Base-by-base conservation (phyloP, 2,113 vertebrate genomes). In the Brachypodius melanocephalos region DNA sequence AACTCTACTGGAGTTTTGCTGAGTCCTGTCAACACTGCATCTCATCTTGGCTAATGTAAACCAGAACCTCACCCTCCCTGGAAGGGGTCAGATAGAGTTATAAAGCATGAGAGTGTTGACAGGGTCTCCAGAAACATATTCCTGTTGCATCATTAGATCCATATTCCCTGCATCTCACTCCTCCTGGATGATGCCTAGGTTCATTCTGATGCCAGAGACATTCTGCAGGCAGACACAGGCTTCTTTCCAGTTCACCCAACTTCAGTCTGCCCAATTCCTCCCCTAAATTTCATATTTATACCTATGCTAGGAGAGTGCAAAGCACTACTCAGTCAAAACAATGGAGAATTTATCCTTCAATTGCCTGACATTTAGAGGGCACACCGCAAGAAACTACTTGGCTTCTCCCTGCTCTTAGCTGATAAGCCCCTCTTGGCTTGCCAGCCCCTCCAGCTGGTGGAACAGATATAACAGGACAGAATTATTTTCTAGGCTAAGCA, bases 61-160 rank as follows among this genome's bases (percentile, higher is more conserved):
- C 82, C 97, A 97, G 96, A 95, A 66, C 45, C 65, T 95, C 91
- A 80, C 61, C 68, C 94, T 89, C 74, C 72, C 78, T 29, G 2
- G 85, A 71, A 94, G 65, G 87, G 96, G 93, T 96, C 95, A 96
- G 91, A 96, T 79, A 89, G 10, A 95, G 94, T 79, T 96, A 96
- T 97, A 96, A 97, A 97, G 62, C 84, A 88, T 12, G 26, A 88
- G 65, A 69, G 94, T 85, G 96, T 54, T 97, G 97, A 97, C 95
- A 97, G 59, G 86, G 88, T 86, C 86, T 95, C 59, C 61, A 79
- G 85, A 81, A 95, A 93, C 59, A 38, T 42, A 57, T 83, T 95
- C 57, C 72, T 74, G 73, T 87, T 93, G 67, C 71, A 89, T 91
- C 93, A 94, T 94, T 94, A 86, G 68, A 95, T 85, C 88, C 92